phyloP scores from a whole-genome alignment of 2,888 invertebrate species.

The Erebia ligea region DNA sequence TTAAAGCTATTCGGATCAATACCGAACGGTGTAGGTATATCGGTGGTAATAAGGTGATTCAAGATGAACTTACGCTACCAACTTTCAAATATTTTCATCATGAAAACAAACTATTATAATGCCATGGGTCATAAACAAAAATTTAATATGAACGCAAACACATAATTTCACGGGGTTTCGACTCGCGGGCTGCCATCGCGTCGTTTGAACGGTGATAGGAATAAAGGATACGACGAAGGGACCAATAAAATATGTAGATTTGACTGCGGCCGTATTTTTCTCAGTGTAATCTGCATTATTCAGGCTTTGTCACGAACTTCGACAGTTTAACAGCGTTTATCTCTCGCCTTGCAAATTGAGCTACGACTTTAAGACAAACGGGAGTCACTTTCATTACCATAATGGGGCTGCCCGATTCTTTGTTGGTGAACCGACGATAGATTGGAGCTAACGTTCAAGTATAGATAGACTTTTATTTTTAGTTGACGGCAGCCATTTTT shows the following conservation, averaged over 20 bases:
- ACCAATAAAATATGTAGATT: slow-evolving; percentile 83
- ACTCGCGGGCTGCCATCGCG: slow-evolving; percentile 38
- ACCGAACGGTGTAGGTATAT: no score
- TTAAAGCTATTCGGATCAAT: no score
- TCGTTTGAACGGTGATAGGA: slow-evolving; percentile 59
- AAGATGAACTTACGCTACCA: no score
- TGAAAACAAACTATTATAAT: not conserved
- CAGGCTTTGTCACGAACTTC: slow-evolving; percentile 83
- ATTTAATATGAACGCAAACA: slow-evolving; percentile 16
- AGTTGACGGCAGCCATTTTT: slow-evolving; percentile 21
- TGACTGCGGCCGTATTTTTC: slow-evolving; percentile 82
- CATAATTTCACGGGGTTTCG: slow-evolving; percentile 32
- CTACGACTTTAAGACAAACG: slow-evolving; percentile 84
- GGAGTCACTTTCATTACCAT: slow-evolving; percentile 82
- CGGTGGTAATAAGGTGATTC: no score
- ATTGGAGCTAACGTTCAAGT: slow-evolving; percentile 61
- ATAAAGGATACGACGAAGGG: slow-evolving; percentile 70
- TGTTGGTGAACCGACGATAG: slow-evolving; percentile 72
- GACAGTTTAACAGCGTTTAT: slow-evolving; percentile 84
- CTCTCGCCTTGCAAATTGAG: slow-evolving; percentile 83
- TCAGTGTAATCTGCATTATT: slow-evolving; percentile 83
- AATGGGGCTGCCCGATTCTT: slow-evolving; percentile 80
- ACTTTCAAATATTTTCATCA: not conserved
- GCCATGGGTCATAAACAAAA: slow-evolving; percentile 1
- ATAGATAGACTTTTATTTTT: slow-evolving; percentile 35